Evolutionary conservation across 2,797 vertebrate genomes (phyloP), one percentile per base, ranked within the genome.

Genomic region (Anas bernieri): DNA sequence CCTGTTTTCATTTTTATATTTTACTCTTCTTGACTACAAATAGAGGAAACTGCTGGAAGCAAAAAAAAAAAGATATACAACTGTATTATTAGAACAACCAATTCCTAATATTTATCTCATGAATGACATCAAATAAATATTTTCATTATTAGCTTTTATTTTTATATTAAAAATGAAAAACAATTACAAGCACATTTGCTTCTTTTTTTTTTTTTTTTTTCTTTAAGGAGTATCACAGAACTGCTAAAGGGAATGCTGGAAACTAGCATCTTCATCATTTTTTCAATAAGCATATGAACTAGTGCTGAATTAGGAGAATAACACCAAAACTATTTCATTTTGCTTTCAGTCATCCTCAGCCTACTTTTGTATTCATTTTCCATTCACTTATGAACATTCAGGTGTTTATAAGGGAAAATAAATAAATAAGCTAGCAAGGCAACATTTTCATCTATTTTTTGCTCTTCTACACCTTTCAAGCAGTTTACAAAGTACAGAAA

Each of bases 71-170:
- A 83, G 31, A 28, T 78, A 67, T 80, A 75, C 33, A 77, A 76
- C 52, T 67, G 61, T 58, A 93, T 77, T 94, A 92, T 91, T 77
- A 91, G 43, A 80, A 7, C 16, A 95, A 79, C 43, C 10, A 89
- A 88, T 85, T 93, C 88, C 77, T 83, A 91, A 83, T 39, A 78
- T 92, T 86, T 78, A 78, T 6, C 11, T 94, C 73, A 95, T 94
- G 23, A 92, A 96, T 94, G 96, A 56, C 37, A 96, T 75, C 16
- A 91, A 93, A 86, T 56, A 72, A 82, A 94, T 96, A 72, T 84
- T 86, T 86, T 86, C 69, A 78, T 79, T 15, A 86, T 93, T 94
- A 79, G 16, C 80, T 96, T 88, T 88, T 75, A 54, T 68, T 90
- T 92, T 78, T 30, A 80, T 81, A 66, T 95, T 79, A 66, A 46